Evolutionary conservation across 2,888 invertebrate genomes (phyloP), one percentile per base, ranked within the genome.

Genomic region (Liposcelis brunnea): DNA sequence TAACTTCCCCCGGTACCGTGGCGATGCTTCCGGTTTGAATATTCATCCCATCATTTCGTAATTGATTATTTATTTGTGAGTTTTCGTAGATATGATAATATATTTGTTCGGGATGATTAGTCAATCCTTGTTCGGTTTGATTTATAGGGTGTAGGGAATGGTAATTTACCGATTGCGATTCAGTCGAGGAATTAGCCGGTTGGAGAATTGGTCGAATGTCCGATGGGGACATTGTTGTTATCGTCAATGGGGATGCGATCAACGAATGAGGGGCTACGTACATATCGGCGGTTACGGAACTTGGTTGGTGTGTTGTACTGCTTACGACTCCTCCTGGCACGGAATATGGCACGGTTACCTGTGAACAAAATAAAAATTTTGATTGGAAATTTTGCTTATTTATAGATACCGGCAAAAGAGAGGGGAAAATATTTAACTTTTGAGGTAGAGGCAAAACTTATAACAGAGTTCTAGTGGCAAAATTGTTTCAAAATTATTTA

Each of bases 221-320:
- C 34, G 54, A 42, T 10, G 58, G 52, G 35, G 56, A 46, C 34
- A 54, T 46, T 18, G 56, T 53, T 46, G 53, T 52, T 44, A 57
- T 49, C 21, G 59, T 51, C 35, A 57, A 56, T 18, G 58, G 33
- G 44, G 58, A 52, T 4, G 59, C 55, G 26, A 26, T 26, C 8
- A 26, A 8, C 5, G 26, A 26, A 26, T 26, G 26, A 4, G 26
- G 26, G 8, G 26, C 8, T 8, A 26, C 26, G 26, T 26, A 26
- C 26, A 26, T 26, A 8, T 26, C 26, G 26, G 5, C 26, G 4
- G 26, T 26, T 4, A 56, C 55, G 7, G 56, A 46, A 33, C 55
- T 58, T 21, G 53, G 46, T 12, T 53, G 49, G 26, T 58, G 54
- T 11, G 63, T 63, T 33, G 62, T 64, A 51, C 61, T 64, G 49